Percentiles rank a stretch among this genome's conserved stretches.
These are phyloP conservation scores for Momotus momota DNA, from an alignment of 2,797 vertebrate genomes.

Conservation along the genomic window DNA sequence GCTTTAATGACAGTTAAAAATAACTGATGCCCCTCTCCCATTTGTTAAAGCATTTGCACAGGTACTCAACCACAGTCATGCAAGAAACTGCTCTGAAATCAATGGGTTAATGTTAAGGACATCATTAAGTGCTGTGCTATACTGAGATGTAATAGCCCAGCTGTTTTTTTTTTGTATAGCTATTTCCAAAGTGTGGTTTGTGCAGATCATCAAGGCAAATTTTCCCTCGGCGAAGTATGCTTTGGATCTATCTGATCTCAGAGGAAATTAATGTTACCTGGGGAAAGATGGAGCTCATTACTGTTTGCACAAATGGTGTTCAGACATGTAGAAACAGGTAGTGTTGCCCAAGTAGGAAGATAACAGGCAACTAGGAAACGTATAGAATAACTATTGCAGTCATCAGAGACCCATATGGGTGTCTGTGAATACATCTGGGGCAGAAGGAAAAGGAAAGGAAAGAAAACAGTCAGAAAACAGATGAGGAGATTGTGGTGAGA, in stretches of 20 bases:
- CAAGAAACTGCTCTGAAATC: not conserved
- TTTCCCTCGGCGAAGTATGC: not conserved
- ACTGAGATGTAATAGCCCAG: not conserved
- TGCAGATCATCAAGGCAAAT: not conserved
- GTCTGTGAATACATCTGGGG: not conserved
- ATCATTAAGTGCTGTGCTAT: not conserved
- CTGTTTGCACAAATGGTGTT: not conserved
- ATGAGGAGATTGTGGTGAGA: not conserved
- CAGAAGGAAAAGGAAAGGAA: constrained; percentile 2
- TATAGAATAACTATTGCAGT: not conserved
- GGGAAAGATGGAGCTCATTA: not conserved
- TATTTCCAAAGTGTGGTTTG: not conserved
- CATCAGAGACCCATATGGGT: not conserved
- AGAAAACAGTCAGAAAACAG: not conserved
- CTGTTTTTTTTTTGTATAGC: not conserved
- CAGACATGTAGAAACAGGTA: not conserved
- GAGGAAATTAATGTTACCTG: not conserved
- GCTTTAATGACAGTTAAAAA: not conserved
- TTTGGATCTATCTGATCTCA: not conserved
- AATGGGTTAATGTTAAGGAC: not conserved
- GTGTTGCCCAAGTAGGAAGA: not conserved
- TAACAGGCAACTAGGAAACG: not conserved
- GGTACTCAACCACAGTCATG: not conserved
- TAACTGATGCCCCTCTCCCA: not conserved
- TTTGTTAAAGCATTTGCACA: not conserved